Conservation (phyloP, 2,888 invertebrate species). For the Auanema freiburgensis region DNA sequence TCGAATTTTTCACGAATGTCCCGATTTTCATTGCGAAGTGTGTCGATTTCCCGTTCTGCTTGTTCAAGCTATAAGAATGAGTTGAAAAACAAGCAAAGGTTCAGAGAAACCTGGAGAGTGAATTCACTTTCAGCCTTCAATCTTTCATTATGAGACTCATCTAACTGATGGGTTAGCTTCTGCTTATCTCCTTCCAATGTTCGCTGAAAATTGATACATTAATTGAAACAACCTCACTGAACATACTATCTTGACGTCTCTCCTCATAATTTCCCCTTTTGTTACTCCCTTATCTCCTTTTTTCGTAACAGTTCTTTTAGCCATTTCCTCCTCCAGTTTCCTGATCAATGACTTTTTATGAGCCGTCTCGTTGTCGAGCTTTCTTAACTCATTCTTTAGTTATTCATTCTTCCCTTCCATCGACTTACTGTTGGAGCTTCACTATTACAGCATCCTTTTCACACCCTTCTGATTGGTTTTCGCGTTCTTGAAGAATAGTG, state of each 20-base stretch:
- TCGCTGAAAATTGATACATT: constrained; percentile 76
- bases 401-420: neutral
- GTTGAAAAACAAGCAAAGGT: constrained; percentile 75
- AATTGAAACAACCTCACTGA: neutral
- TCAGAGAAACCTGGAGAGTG: neutral
- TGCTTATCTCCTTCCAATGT: constrained; percentile 13
- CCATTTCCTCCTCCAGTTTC: constrained; percentile 95
- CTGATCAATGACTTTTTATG: constrained; percentile 68
- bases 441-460: constrained; percentile 4
- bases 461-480: constrained; percentile 5
- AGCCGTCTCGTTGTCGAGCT: constrained; percentile 38
- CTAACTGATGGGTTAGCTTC: constrained; percentile 7
- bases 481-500: neutral
- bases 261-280: constrained; percentile 81
- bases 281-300: constrained; percentile 61
- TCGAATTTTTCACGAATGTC: constrained; percentile 61
- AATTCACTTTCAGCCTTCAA: neutral
- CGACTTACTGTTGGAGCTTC: neutral
- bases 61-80: constrained; percentile 66
- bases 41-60: constrained; percentile 59
- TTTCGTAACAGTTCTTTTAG: constrained; percentile 81
- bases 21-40: constrained; percentile 79
- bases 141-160: constrained; percentile 8
- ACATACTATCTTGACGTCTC: constrained; percentile 83
- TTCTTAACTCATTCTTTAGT: constrained; percentile 19